Conservation (phyloP, 2,888 invertebrate genomes). For the Myopa tessellatipennis region DNA sequence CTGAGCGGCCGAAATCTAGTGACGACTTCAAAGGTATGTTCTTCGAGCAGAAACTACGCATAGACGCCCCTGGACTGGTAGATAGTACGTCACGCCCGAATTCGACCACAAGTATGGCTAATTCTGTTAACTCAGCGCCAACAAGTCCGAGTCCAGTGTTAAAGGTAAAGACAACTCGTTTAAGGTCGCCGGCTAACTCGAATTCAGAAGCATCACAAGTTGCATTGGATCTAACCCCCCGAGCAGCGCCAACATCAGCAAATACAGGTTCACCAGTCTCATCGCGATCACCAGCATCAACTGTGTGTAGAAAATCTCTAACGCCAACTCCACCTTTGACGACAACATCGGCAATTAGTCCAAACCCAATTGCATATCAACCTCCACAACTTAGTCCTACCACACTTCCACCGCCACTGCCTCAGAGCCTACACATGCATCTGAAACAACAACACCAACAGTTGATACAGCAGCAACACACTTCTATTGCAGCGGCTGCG, state of each 20-base stretch:
- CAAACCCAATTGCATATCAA: conserved; percentile 41
- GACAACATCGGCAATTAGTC: conserved; percentile 46
- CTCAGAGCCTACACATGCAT: conserved; percentile 62
- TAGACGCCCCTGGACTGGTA: conserved; percentile 61
- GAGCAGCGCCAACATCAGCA: conserved; percentile 58
- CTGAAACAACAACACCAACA: conserved; percentile 66
- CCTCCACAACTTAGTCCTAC: conserved; percentile 44
- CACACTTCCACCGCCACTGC: conserved; percentile 48
- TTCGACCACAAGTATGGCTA: conserved; percentile 58
- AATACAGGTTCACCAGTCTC: conserved; percentile 38
- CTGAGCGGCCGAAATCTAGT: conserved; percentile 62
- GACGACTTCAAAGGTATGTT: conserved; percentile 66
- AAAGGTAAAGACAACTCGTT: conserved; percentile 34
- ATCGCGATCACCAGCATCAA: conserved; percentile 45
- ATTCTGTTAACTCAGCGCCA: conserved; percentile 60
- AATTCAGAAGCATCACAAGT: conserved; percentile 69
- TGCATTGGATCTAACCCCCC: conserved; percentile 72
- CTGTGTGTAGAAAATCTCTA: conserved; percentile 50
- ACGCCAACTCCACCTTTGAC: conserved; percentile 53
- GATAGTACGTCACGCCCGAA: conserved; percentile 57
- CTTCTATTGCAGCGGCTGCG: conserved; percentile 60
- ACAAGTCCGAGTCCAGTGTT: conserved; percentile 54
- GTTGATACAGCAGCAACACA: conserved; percentile 62
- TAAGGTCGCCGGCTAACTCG: conserved; percentile 65
- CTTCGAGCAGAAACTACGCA: conserved; percentile 66